Evolutionary conservation across 2,113 vertebrate genomes (phyloP).

Genomic region (Pteronura brasiliensis): DNA sequence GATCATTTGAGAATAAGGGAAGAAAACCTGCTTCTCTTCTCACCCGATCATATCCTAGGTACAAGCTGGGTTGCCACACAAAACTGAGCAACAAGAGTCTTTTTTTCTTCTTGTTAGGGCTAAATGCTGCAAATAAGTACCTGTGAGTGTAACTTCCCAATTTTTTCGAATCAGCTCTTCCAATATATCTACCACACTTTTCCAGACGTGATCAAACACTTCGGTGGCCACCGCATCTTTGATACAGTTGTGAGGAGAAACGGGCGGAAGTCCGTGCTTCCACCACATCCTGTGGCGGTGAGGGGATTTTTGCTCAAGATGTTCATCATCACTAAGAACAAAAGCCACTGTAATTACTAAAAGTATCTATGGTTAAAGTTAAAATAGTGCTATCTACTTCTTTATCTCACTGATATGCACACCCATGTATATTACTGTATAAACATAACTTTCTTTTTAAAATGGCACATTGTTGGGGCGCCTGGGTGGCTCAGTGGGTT

Average conservation of each 20-base stretch:
- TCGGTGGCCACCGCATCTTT: conserved; percentile 85
- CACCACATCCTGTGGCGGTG: conserved; percentile 55
- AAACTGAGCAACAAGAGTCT: neutral
- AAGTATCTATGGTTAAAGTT: neutral
- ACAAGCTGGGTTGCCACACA: rapidly evolving
- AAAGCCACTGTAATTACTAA: conserved; percentile 53
- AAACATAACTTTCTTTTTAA: neutral
- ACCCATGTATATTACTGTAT: neutral
- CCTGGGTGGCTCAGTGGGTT: too few relatives aligned
- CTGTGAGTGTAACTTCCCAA: conserved; percentile 81
- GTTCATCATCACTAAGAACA: conserved; percentile 82
- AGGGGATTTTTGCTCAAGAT: conserved; percentile 76
- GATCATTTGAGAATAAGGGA: neutral
- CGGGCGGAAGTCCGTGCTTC: conserved; percentile 83
- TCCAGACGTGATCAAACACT: conserved; percentile 88
- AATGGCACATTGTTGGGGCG: neutral
- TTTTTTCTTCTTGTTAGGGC: neutral
- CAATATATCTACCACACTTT: conserved; percentile 77
- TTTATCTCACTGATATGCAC: neutral
- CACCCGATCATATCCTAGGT: neutral
- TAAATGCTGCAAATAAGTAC: conserved; percentile 68
- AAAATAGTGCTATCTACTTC: neutral
- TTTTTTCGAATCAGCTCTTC: conserved; percentile 83
- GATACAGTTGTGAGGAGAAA: conserved; percentile 88
- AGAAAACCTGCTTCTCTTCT: neutral